These are phyloP conservation scores for Aepyceros melampus DNA, from an alignment of 2,113 vertebrate genomes.

Conservation along the genomic window DNA sequence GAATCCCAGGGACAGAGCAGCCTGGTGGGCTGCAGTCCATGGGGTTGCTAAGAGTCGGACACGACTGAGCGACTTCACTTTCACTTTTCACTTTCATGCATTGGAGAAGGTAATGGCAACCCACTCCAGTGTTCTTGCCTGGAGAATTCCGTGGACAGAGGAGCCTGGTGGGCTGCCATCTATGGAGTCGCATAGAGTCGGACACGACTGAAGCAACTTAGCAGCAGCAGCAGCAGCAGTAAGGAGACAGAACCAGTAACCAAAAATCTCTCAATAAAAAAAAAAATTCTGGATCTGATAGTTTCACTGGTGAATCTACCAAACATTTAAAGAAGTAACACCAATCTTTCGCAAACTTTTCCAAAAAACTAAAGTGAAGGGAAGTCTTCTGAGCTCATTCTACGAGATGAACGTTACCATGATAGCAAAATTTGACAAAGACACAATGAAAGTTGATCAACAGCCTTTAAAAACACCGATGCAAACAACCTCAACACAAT, in stretches of 20 bases:
- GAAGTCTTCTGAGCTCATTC: not conserved
- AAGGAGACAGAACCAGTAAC: not conserved
- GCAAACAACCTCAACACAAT: not conserved
- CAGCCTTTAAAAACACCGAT: not conserved
- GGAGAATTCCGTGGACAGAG: not conserved
- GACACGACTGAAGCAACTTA: not conserved
- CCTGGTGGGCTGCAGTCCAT: not conserved
- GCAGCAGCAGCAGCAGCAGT: not conserved
- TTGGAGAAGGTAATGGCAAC: not conserved
- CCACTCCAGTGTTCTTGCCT: not conserved
- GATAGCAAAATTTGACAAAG: not conserved
- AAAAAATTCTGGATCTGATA: not conserved
- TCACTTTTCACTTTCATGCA: too few relatives aligned
- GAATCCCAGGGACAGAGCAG: fast-evolving
- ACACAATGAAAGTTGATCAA: not conserved
- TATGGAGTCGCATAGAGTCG: fast-evolving
- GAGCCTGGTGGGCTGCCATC: not conserved
- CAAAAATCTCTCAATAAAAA: not conserved
- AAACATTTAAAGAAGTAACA: not conserved
- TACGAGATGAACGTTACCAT: not conserved
- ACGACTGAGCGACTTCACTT: not conserved
- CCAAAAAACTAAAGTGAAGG: not conserved
- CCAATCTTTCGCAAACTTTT: not conserved
- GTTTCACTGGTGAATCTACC: not conserved
- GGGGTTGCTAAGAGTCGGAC: fast-evolving